A percentile compares a stretch with the other conserved stretches of the same genome.
These are phyloP conservation scores for Virgularia gustaviana DNA, from an alignment of 92 coral and sea anemone species.

Conservation along the genomic window DNA sequence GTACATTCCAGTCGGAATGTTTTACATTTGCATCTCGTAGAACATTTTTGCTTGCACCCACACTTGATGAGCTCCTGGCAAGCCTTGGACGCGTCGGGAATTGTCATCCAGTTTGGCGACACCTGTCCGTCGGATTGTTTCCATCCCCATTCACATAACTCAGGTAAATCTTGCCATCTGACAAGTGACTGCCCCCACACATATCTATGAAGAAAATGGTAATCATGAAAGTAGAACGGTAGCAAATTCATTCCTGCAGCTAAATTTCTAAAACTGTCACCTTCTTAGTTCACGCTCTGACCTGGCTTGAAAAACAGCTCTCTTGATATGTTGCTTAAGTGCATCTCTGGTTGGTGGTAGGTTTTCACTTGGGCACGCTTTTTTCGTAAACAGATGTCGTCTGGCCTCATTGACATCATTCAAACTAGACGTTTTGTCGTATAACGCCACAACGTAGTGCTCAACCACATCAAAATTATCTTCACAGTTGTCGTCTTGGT, in stretches of 20 bases:
- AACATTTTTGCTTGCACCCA: conserved; percentile 2
- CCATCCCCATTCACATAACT: not conserved
- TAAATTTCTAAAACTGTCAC: not conserved
- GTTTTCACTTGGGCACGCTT: not conserved
- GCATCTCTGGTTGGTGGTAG: conserved; percentile 16
- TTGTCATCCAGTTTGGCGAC: conserved; percentile 3
- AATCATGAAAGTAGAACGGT: not conserved
- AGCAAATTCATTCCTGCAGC: not conserved
- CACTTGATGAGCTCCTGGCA: conserved; percentile 9
- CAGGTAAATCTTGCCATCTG: not conserved
- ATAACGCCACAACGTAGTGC: conserved; percentile 3
- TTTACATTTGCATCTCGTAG: conserved; percentile 1
- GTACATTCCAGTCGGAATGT: not conserved
- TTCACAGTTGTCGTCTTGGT: not conserved
- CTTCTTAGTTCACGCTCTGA: not conserved
- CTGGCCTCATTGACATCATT: conserved; percentile 9
- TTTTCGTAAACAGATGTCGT: conserved; percentile 7
- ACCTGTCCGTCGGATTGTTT: not conserved
- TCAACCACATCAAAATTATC: conserved; percentile 5
- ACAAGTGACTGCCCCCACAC: conserved; percentile 12
- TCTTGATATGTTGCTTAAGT: conserved; percentile 5
- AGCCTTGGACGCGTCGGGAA: conserved; percentile 10
- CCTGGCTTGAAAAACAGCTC: conserved; percentile 13
- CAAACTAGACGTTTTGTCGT: conserved; percentile 3
- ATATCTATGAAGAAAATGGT: not conserved